Conservation (phyloP, 2,888 invertebrate genomes). For the Drosophila silvestris region DNA sequence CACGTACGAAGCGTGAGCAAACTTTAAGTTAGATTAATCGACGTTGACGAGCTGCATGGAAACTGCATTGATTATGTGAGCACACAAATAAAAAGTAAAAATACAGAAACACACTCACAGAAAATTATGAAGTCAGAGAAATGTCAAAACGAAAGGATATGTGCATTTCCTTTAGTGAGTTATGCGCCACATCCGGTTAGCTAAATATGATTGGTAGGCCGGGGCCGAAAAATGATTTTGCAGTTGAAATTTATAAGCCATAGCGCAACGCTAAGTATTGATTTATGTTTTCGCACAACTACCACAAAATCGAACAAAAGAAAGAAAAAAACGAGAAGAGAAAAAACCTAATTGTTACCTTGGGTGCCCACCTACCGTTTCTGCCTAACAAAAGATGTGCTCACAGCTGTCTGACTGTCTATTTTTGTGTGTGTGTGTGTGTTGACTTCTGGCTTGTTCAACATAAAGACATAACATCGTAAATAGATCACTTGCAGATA, state of each 20-base stretch:
- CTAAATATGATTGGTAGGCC: constrained; percentile 72
- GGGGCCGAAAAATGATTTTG: constrained; percentile 30
- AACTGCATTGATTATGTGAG: constrained; percentile 64
- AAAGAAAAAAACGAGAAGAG: constrained; percentile 3
- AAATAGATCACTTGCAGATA: constrained; percentile 74
- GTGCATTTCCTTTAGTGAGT: constrained; percentile 79
- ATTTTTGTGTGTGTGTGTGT: constrained; percentile 33
- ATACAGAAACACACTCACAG: constrained; percentile 9
- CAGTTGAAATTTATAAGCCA: constrained; percentile 42
- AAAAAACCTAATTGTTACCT: constrained; percentile 46
- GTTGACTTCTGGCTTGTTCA: constrained; percentile 53
- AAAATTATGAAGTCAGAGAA: constrained; percentile 66
- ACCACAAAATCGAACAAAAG: constrained; percentile 13
- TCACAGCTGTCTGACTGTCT: constrained; percentile 50
- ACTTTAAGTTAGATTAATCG: constrained; percentile 81
- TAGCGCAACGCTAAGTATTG: constrained; percentile 30
- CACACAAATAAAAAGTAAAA: constrained; percentile 12
- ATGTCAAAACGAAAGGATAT: constrained; percentile 79
- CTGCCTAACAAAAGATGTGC: constrained; percentile 44
- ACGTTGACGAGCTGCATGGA: constrained; percentile 56
- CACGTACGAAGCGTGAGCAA: constrained; percentile 80
- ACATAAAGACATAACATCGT: constrained; percentile 77
- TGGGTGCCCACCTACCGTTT: constrained; percentile 56
- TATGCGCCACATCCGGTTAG: constrained; percentile 77
- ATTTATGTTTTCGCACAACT: constrained; percentile 48